Conservation (phyloP, 2,113 vertebrate genomes). For the Platichthys flesus region DNA sequence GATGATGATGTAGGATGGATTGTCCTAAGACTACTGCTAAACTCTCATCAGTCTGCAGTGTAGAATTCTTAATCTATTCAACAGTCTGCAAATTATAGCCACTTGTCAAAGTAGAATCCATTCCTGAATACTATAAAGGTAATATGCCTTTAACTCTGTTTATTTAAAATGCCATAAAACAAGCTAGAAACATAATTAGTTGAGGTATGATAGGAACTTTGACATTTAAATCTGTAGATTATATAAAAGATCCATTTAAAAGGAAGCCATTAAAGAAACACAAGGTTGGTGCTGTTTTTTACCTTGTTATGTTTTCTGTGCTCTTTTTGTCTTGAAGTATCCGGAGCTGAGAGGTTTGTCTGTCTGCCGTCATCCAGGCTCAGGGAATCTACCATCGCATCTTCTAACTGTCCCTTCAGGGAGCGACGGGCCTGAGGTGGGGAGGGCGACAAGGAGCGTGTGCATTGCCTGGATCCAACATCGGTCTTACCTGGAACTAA, state of each 20-base stretch:
- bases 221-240: neutral
- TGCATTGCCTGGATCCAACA: constrained; percentile 51
- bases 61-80: no score
- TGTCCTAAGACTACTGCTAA: no score
- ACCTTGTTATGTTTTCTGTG: constrained; percentile 68
- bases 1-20: no score
- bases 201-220: neutral
- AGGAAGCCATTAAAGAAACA: neutral
- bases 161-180: neutral
- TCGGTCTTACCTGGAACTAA: constrained; percentile 58
- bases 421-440: constrained; percentile 65
- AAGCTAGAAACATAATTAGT: no score
- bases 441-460: constrained; percentile 85
- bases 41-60: no score
- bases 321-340: constrained; percentile 66
- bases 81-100: no score
- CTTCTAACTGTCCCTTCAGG: constrained; percentile 53
- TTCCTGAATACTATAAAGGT: no score
- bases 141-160: neutral
- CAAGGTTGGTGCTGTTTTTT: neutral
- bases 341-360: constrained; percentile 44
- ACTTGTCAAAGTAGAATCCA: no score
- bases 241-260: neutral
- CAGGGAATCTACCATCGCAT: constrained; percentile 39
- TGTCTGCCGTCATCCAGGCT: constrained; percentile 63